These are phyloP conservation scores for Porites australiensis DNA, from an alignment of 64 coral and sea anemone genomes.

Conservation along the genomic window DNA sequence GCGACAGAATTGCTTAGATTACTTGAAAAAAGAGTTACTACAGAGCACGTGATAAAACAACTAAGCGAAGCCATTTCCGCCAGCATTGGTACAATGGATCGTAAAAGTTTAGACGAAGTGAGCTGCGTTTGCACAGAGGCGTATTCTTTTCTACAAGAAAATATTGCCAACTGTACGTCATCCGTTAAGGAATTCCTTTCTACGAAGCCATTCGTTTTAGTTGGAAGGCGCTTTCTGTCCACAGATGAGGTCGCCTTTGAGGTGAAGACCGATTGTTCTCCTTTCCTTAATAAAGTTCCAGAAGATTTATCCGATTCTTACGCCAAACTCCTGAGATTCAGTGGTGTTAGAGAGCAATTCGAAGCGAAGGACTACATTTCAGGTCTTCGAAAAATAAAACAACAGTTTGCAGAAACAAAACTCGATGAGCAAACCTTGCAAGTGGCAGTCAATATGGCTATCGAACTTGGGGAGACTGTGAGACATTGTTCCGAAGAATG, in stretches of 20 bases:
- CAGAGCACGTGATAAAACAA: slow-evolving; percentile 50
- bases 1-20: neutral
- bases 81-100: neutral
- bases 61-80: neutral
- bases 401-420: neutral
- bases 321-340: slow-evolving; percentile 32
- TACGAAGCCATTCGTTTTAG: slow-evolving; percentile 44
- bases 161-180: neutral
- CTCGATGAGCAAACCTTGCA: slow-evolving; percentile 35
- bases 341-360: slow-evolving; percentile 66
- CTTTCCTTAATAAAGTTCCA: slow-evolving; percentile 59
- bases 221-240: slow-evolving; percentile 32
- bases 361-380: slow-evolving; percentile 39
- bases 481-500: no score
- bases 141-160: slow-evolving; percentile 8
- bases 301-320: neutral
- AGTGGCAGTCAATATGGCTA: slow-evolving; percentile 43
- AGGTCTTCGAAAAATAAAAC: slow-evolving; percentile 34
- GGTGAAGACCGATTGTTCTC: slow-evolving; percentile 17
- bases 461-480: neutral
- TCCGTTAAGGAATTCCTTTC: neutral
- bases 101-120: neutral
- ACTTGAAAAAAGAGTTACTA: neutral
- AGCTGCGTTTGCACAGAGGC: slow-evolving; percentile 29
- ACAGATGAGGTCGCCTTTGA: slow-evolving; percentile 36